phyloP scores from a whole-genome alignment of 1,140 invertebrate species.

The Drosophila cardini region DNA sequence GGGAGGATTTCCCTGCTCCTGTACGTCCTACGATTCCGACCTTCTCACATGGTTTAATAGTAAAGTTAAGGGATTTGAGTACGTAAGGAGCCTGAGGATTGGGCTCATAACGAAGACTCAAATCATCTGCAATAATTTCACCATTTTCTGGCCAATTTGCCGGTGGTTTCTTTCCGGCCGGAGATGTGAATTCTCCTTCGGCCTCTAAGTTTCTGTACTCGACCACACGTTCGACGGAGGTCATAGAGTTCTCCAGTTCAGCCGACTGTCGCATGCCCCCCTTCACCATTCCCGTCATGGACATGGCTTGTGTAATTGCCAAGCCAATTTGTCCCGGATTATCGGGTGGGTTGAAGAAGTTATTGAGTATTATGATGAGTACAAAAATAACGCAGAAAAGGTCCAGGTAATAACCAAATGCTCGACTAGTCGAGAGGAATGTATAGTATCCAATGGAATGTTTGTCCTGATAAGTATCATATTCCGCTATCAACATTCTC shows the following conservation, averaged over 20 bases:
- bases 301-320: conserved; percentile 93
- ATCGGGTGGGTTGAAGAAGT: conserved; percentile 86
- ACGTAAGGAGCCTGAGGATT: conserved; percentile 86
- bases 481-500: conserved; percentile 88
- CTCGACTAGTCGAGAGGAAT: no score
- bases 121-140: conserved; percentile 88
- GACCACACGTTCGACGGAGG: conserved; percentile 91
- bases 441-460: conserved; percentile 91
- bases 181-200: conserved; percentile 86
- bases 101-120: conserved; percentile 86
- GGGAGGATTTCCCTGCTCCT: conserved; percentile 93
- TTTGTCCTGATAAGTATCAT: conserved; percentile 88
- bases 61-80: conserved; percentile 87
- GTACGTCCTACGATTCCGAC: conserved; percentile 91
- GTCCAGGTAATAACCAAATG: conserved; percentile 91
- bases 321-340: conserved; percentile 90
- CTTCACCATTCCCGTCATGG: conserved; percentile 90
- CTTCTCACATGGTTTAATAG: conserved; percentile 85
- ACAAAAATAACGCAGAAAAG: conserved; percentile 90
- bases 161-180: conserved; percentile 87
- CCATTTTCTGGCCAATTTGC: conserved; percentile 90
- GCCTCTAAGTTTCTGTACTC: conserved; percentile 91
- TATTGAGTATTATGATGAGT: conserved; percentile 88
- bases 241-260: conserved; percentile 91
- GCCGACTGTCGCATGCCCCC: no score